Base-by-base conservation (phyloP, 2,797 vertebrate species). In the Prunella strophiata region DNA sequence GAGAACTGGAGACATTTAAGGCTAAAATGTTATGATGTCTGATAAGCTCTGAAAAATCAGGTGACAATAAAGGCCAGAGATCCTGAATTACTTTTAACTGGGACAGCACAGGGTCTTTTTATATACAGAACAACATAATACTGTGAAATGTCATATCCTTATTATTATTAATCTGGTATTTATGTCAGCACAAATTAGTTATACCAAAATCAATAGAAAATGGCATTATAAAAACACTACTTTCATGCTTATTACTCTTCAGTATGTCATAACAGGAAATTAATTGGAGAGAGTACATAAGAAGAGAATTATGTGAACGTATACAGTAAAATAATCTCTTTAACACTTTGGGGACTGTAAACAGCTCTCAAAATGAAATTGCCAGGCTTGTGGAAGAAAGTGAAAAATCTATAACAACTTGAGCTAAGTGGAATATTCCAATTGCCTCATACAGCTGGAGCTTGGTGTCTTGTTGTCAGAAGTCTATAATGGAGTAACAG, bases 191-290 rank as follows among this genome's bases (percentile, higher is more conserved):
- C 21, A 66, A 90, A 93, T 78, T 40, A 22, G 8, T 88, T 95
- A 62, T 45, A 58, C 13, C 10, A 94, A 93, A 87, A 90, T 78
- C 7, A 62, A 65, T 30, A 83, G 52, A 62, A 91, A 92, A 91
- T 19, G 12, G 26, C 23, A 66, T 48, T 78, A 78, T 73, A 85
- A 92, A 78, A 80, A 8, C 42, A 17, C 45, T 93, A 71, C 34
- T 96, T 94, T 40, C n/a, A 38, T 94, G 90, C 55, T 93, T 95
- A 70, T 75, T 88, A 78, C n/a, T 75, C 65, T 77, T 92, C 43
- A 54, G 57, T 50, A 80, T 73, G 25, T 76, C 57, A 73, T 93
- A 92, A 88, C 29, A 86, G n/a, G 47, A 71, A 90, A 88, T 71
- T 75, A 71, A 95, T 95, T 89, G 89, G 59, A 68, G n/a, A 47